phyloP scores from a whole-genome alignment of 2,888 invertebrate genomes.

The Lacanobia wlatinum region DNA sequence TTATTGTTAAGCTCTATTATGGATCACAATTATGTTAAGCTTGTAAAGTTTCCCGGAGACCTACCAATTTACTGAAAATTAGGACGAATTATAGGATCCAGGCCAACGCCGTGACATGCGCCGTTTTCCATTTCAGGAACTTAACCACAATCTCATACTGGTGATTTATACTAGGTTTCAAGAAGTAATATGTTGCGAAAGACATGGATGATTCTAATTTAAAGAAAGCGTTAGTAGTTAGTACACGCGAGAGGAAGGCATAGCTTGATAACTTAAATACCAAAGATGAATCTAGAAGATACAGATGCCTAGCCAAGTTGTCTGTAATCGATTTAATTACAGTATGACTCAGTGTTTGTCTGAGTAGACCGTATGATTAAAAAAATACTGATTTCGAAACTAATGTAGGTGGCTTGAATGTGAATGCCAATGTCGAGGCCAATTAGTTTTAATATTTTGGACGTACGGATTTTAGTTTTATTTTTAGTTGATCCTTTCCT shows the following conservation, averaged over 20 bases:
- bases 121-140: slow-evolving; percentile 15
- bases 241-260: not conserved
- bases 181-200: not conserved
- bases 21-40: not conserved
- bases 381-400: slow-evolving; percentile 43
- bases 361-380: slow-evolving; percentile 25
- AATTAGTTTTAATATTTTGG: slow-evolving; percentile 26
- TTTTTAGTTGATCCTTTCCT: not conserved
- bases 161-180: not conserved
- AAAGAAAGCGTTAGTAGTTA: not conserved
- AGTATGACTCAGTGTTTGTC: slow-evolving; percentile 44
- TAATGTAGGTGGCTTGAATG: slow-evolving; percentile 39
- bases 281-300: slow-evolving; percentile 27
- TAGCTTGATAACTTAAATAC: not conserved
- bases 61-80: not conserved
- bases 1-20: not conserved
- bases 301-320: slow-evolving; percentile 10
- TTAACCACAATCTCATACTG: not conserved
- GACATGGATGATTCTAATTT: not conserved
- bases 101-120: slow-evolving; percentile 3
- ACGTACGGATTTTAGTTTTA: not conserved
- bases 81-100: not conserved
- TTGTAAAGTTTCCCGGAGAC: not conserved
- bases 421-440: slow-evolving; percentile 61
- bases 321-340: slow-evolving; percentile 39